Percentiles rank a stretch among this genome's conserved stretches.
Conservation (phyloP, 1,140 invertebrate species). For the Drosophila pseudoananassae region DNA sequence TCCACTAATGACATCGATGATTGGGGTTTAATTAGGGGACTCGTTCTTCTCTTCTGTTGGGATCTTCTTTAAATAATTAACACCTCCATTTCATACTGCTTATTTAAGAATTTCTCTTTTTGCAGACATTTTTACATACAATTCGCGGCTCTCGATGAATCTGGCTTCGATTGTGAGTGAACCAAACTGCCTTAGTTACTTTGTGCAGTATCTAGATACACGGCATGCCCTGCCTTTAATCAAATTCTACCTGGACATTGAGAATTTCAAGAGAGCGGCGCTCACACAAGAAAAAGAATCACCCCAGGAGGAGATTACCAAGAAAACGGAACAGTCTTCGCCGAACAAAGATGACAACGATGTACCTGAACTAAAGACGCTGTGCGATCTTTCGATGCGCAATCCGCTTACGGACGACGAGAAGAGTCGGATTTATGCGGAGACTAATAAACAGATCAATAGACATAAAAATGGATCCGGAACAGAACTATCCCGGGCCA, state of each 20-base stretch:
- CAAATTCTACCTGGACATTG: constrained; percentile 90
- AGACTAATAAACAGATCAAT: constrained; percentile 75
- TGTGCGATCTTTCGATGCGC: constrained; percentile 79
- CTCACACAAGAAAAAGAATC: constrained; percentile 21
- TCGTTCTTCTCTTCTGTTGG: no score
- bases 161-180: constrained; percentile 88
- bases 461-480: constrained; percentile 32
- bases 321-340: constrained; percentile 2
- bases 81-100: not conserved
- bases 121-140: constrained; percentile 75
- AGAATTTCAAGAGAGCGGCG: constrained; percentile 86
- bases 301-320: not conserved
- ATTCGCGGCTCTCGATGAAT: constrained; percentile 85
- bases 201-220: constrained; percentile 90
- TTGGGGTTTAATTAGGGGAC: no score
- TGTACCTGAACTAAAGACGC: constrained; percentile 83
- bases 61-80: not conserved
- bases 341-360: constrained; percentile 54
- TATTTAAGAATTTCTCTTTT: constrained; percentile 2
- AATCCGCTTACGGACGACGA: constrained; percentile 83
- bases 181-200: constrained; percentile 89
- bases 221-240: constrained; percentile 86
- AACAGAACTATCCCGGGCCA: constrained; percentile 55
- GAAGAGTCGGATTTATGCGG: constrained; percentile 80
- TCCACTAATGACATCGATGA: no score